Base-by-base conservation (phyloP, 2,888 invertebrate species). In the Pogonocherus hispidulus region DNA sequence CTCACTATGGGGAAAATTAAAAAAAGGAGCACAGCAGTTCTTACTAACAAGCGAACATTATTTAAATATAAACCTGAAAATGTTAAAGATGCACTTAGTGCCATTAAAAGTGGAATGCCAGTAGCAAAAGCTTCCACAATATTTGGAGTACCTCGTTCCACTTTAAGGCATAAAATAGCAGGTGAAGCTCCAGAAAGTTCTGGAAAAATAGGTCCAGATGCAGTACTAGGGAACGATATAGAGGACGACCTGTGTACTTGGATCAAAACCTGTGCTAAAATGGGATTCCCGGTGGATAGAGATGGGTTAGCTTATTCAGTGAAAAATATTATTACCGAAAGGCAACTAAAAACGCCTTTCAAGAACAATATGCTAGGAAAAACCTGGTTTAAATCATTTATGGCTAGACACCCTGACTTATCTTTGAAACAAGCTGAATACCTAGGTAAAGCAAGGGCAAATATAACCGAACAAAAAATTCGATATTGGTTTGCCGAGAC, bases 241-340 rank as follows among this genome's bases (percentile, higher is more conserved):
- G 44, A 57, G 14, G 16, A 44, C 5, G 22, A 22, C 11, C 9
- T 62, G 67, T 83, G 5, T 82, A 82, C 66, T 82, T 83, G 66
- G 66, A 51, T 35, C 3, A 51, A 11, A 65, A 67, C 44, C 16
- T 73, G 27, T 67, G 66, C 23, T 52, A 69, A 23, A 73, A 69
- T 35, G 66, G 68, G 67, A 68, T 59, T 59, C 11, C 46, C 59
- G 3, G 59, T 55, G n/a, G n/a, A 18, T 20, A 55, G n/a, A 57
- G 44, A 52, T 23, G 27, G 52, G 2, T 18, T 52, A 16, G 3
- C 4, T 14, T 52, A 52, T 14, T 52, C 52, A 16, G 52, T 52
- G 27, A n/a, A 27, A 16, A 52, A 52, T 8, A 52, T 52, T 22
- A 6, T 32, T 16, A 23, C 9, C n/a, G 52, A 27, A 23, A 14